Evolutionary conservation across 1,140 invertebrate species (phyloP).

Genomic region (Hyposmocoma kahamanoa): DNA sequence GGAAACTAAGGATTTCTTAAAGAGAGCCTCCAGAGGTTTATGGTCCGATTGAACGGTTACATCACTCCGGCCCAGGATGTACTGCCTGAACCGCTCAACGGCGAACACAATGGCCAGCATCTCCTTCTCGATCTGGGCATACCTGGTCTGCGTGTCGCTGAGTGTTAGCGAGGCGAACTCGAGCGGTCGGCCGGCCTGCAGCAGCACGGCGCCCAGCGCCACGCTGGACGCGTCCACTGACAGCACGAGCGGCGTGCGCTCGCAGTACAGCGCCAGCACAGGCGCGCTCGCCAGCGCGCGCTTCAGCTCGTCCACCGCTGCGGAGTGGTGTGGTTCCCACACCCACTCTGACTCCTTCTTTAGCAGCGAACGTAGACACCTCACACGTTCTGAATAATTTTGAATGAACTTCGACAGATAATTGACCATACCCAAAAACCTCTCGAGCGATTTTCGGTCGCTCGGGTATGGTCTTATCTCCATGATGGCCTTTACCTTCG

Average conservation of each 20-base stretch:
- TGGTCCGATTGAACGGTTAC: constrained; percentile 58
- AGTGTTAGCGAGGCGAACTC: constrained; percentile 38
- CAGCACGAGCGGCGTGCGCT: constrained; percentile 14
- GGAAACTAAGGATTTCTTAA: constrained; percentile 48
- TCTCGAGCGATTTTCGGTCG: too few relatives aligned
- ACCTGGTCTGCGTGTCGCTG: constrained; percentile 30
- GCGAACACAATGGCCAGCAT: constrained; percentile 36
- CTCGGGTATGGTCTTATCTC: too few relatives aligned
- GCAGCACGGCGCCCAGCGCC: constrained; percentile 27
- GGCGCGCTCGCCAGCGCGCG: constrained; percentile 18
- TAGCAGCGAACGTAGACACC: constrained; percentile 14
- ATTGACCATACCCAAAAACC: too few relatives aligned
- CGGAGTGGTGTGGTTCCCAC: constrained; percentile 39
- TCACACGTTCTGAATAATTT: constrained; percentile 45
- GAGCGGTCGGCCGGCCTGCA: constrained; percentile 14
- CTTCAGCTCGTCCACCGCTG: constrained; percentile 45
- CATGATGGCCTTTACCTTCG: too few relatives aligned
- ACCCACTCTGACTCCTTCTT: constrained; percentile 41
- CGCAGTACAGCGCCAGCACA: constrained; percentile 32
- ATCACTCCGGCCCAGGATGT: constrained; percentile 16
- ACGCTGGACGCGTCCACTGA: constrained; percentile 14
- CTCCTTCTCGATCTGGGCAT: constrained; percentile 53
- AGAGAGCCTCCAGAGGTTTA: constrained; percentile 53
- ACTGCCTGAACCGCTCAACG: constrained; percentile 27
- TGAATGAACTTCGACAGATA: too few relatives aligned